Evolutionary conservation across 2,888 invertebrate species (phyloP), one percentile per base, ranked within the genome.

Genomic region (Gibbula magus): DNA sequence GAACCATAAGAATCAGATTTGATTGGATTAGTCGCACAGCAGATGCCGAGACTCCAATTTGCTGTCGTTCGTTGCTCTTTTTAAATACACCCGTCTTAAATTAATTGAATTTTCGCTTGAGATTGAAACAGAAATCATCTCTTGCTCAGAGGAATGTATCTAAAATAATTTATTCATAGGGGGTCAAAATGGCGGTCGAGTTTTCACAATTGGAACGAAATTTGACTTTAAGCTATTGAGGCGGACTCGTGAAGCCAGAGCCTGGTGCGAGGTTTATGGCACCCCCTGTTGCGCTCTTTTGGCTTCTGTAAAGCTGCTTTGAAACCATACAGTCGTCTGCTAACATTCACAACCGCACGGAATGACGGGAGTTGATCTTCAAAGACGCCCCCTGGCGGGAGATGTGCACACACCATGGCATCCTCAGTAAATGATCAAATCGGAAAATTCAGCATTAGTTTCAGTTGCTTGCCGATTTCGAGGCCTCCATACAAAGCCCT

Each of bases 301-400:
- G 22, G 45, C 45, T 25, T 74, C 39, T 74, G 25, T 74, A 22
- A 74, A 74, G 51, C 74, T 51, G 16, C 45, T 51, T 51, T 74
- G 45, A 51, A 51, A 74, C 45, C 25, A 25, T 22, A n/a, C 74
- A 51, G 51, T 74, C 74, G 52, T 45, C 74, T 39, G 74, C 51
- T 74, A 25, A 39, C 25, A 52, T 74, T 74, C 74, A 74, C 39
- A 74, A 51, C 51, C 45, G 20, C 52, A 74, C 45, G 51, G 51
- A 74, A 51, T 51, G 74, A 74, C 74, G 35, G 77, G 29, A 73
- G 80, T 20, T 45, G 35, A 16, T 25, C 39, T 61, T 53, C 39
- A 77, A 77, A 70, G 78, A 35, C 75, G 73, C 20, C 80, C 78
- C 82, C 82, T 75, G 73, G 51, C 61, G 80, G 16, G 67, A 22